phyloP scores from a whole-genome alignment of 2,888 invertebrate species.

The Drosophila quinaria region DNA sequence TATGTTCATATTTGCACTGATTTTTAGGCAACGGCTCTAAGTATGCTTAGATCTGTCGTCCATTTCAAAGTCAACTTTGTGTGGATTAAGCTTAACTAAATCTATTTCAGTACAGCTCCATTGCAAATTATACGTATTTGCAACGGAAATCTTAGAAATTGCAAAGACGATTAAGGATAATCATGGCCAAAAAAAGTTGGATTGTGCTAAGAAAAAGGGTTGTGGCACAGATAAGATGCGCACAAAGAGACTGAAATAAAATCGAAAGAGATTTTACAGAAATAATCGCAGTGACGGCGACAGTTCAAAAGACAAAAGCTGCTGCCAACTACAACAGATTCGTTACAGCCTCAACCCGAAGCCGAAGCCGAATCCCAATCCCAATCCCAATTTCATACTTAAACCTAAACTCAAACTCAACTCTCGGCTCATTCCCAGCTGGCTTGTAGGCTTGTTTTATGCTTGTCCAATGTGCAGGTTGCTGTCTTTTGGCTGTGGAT shows the following conservation, averaged over 20 bases:
- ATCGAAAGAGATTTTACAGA: conserved; percentile 23
- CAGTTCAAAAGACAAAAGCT: conserved; percentile 45
- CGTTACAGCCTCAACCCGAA: conserved; percentile 1
- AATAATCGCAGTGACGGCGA: conserved; percentile 38
- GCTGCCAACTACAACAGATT: not conserved
- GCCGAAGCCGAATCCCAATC: not conserved
- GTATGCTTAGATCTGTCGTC: not conserved
- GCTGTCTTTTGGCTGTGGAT: conserved; percentile 14
- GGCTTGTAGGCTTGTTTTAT: conserved; percentile 11
- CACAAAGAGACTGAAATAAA: conserved; percentile 1
- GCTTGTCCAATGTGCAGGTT: conserved; percentile 41
- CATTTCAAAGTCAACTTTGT: not conserved
- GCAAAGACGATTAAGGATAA: not conserved
- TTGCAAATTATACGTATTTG: too few species aligned
- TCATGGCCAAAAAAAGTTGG: not conserved
- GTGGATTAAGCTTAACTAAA: not conserved
- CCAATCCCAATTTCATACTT: not conserved
- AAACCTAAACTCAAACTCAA: not conserved
- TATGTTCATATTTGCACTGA: too few species aligned
- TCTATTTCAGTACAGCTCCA: not conserved
- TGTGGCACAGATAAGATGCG: conserved; percentile 3
- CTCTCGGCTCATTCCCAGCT: not conserved
- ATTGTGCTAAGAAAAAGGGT: not conserved
- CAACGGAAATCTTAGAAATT: not conserved
- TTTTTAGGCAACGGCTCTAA: not conserved